Evolutionary conservation across 2,113 vertebrate species (phyloP), one percentile per base, ranked within the genome.

Genomic region (Cephalopterus ornatus): DNA sequence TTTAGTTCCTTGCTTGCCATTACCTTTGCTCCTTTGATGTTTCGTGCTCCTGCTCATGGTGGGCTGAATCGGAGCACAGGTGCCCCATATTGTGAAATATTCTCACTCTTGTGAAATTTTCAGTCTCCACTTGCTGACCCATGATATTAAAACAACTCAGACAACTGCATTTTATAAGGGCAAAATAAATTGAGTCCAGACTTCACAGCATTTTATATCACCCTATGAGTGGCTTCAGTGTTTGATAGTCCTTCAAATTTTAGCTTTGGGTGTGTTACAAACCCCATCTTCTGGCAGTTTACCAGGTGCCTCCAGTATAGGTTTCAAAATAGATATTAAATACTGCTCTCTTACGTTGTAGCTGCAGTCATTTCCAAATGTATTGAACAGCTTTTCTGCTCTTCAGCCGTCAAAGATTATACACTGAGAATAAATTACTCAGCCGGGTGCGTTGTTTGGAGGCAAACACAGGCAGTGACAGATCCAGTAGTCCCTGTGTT

Each of bases 351-450:
- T 12, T 86, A 85, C 73, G 65, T 92, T 92, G 86, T 65, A 92
- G 56, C 70, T 81, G 88, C 92, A 92, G 77, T 92, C 85, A 50
- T 94, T 92, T 94, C 87, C 86, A 78, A 85, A 84, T 1, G 1
- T 79, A 96, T 80, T 81, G 91, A 93, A 76, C 83, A 93, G 88
- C 76, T 94, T 96, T 93, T 66, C 92, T 94, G 79, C 86, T 95
- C 65, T 84, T 89, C 93, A 96, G 86, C 88, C 28, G 0, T 89
- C 96, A 94, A 89, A 92, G 91, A 95, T 96, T 96, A 91, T 94
- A 87, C 88, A 58, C 88, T 10, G 66, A 94, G 95, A 96, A 97
- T 96, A 96, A 96, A 97, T 96, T 97, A 96, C 95, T 91, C 96
- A 95, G 93, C 92, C 96, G 96, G 95, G 32, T 96, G 95, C 83